Evolutionary conservation across 2,113 vertebrate species (phyloP).

Genomic region (Hemibagrus wyckioides): DNA sequence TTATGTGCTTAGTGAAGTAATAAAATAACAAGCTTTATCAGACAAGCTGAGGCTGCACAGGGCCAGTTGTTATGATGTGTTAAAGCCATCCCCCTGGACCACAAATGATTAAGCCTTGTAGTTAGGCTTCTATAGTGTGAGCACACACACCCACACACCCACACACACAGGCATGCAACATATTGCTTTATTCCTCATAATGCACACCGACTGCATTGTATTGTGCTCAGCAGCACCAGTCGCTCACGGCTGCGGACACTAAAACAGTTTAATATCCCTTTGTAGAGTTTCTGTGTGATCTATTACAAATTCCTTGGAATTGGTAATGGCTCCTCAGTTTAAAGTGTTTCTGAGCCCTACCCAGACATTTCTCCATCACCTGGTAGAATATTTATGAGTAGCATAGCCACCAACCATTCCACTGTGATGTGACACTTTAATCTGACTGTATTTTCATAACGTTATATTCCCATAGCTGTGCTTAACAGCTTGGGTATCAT

Average conservation of each 20-base stretch:
- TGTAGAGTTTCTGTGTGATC: not conserved
- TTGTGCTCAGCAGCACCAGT: not conserved
- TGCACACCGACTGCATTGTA: not conserved
- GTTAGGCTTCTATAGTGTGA: not conserved
- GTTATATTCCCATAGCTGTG: not conserved
- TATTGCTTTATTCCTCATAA: not conserved
- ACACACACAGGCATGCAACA: not conserved
- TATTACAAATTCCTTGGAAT: no score
- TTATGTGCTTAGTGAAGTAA: not conserved
- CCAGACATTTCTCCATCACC: not conserved
- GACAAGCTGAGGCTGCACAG: not conserved
- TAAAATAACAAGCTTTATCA: not conserved
- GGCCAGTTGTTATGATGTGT: not conserved
- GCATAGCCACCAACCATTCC: not conserved
- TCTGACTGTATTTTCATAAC: not conserved
- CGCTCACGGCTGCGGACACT: not conserved
- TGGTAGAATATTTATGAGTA: not conserved
- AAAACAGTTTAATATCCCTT: not conserved
- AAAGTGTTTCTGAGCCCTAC: not conserved
- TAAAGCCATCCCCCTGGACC: not conserved
- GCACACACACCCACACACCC: not conserved
- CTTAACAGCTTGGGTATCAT: not conserved
- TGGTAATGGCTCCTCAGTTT: not conserved
- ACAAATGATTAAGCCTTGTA: not conserved
- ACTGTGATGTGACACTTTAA: not conserved